These are phyloP conservation scores for Helarctos malayanus DNA, from an alignment of 2,797 vertebrate genomes.

Conservation along the genomic window DNA sequence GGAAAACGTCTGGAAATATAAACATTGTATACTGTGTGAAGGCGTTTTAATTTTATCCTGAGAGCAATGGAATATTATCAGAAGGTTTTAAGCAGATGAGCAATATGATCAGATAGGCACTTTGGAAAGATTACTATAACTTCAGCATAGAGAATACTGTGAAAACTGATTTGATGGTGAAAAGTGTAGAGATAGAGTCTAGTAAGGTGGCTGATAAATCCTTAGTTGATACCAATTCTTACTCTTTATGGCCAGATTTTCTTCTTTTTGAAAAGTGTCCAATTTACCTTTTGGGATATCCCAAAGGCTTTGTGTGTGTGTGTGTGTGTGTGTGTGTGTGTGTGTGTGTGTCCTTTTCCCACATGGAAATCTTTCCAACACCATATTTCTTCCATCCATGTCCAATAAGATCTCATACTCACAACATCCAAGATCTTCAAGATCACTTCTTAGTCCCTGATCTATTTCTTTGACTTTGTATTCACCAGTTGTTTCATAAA, in stretches of 20 bases:
- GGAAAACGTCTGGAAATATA: not conserved
- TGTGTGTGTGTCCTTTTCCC: not conserved
- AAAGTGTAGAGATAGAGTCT: not conserved
- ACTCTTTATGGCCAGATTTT: not conserved
- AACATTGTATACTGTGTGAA: not conserved
- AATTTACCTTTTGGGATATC: not conserved
- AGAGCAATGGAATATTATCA: not conserved
- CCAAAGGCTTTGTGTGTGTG: too few relatives aligned
- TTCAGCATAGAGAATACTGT: not conserved
- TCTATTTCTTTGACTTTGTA: conserved; percentile 34
- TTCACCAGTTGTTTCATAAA: not conserved
- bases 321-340: not conserved
- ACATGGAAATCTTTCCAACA: not conserved
- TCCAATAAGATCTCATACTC: not conserved
- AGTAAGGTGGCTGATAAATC: not conserved
- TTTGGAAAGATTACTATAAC: not conserved
- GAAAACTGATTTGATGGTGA: not conserved
- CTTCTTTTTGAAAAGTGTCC: not conserved
- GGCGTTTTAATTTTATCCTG: not conserved
- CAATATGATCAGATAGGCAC: not conserved
- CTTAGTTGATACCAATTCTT: not conserved
- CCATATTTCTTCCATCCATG: too few relatives aligned
- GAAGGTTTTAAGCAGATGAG: not conserved
- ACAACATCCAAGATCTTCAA: not conserved
- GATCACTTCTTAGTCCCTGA: not conserved